A percentile compares a stretch with the other conserved stretches of the same genome.
Conservation (phyloP, 1,140 invertebrate genomes). For the Neomicropteryx cornuta region DNA sequence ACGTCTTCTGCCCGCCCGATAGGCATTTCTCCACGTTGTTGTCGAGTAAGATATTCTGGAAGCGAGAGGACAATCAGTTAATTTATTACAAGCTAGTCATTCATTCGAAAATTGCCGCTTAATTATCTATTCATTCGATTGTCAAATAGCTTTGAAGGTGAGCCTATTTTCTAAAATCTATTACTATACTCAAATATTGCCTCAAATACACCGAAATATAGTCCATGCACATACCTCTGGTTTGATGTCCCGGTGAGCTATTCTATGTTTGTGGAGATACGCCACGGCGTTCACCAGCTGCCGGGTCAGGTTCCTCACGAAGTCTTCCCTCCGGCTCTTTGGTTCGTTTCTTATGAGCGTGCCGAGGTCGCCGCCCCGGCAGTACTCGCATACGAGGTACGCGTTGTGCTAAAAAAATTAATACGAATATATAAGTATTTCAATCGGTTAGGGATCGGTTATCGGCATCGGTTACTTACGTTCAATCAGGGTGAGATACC, state of each 20-base stretch:
- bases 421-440: constrained; percentile 14
- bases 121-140: no score
- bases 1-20: no score
- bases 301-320: constrained; percentile 51
- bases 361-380: constrained; percentile 85
- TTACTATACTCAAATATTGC: no score
- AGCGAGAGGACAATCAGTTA: no score
- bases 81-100: no score
- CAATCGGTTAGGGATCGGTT: background rate
- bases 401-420: constrained; percentile 33
- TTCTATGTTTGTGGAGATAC: constrained; percentile 68
- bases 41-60: no score
- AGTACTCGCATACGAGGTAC: constrained; percentile 79
- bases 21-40: no score
- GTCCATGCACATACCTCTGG: constrained; percentile 50
- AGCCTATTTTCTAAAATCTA: no score
- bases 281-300: constrained; percentile 72
- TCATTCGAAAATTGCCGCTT: no score
- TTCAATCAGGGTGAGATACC: background rate
- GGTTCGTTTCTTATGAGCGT: no score
- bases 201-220: no score
- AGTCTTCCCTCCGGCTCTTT: constrained; percentile 80
- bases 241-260: constrained; percentile 85
- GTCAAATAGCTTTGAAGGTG: no score
- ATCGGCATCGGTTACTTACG: background rate